Evolutionary conservation across 1,140 invertebrate genomes (phyloP), one percentile per base, ranked within the genome.

Genomic region (Leptinotarsa lineolata): DNA sequence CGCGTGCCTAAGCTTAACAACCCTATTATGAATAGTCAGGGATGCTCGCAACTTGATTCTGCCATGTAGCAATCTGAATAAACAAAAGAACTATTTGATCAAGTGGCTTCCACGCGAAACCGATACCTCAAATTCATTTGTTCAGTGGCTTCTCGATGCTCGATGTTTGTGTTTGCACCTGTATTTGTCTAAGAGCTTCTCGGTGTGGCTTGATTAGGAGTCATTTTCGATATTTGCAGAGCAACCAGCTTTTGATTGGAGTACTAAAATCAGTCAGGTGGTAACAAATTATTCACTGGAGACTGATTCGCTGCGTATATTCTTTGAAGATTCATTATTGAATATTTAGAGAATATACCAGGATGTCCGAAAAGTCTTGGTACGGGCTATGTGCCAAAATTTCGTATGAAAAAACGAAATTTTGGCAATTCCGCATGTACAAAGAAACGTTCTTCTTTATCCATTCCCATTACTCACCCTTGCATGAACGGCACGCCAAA

Each of bases 21-120:
- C 64, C 39, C 46, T 24, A 54, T 45, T 45, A 58, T 68, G 22
- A 58, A 30, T 48, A 22, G 46, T 61, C 59, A 24, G 44, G 58
- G 61, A 44, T 73, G 46, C 70, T 66, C 46, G 18, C 58, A 39
- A 22, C 44, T 39, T 30, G 60, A 48, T 64, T 67, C 70, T 39
- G 44, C 48, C 44, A 48, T 65, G 60, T 45, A 60, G 22, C 6
- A 54, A 64, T 70, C 74, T 76, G 72, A 76, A 70, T 60, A 76
- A 73, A 76, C 68, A 75, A 75, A 66, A 18, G 54, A 67, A 46
- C 69, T 76, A 68, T 73, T 76, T 76, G 74, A 60, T 70, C 72
- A 73, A 76, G 74, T 76, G 72, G 74, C 72, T 72, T 72, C 74
- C 65, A 24, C 59, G 67, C 15, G 60, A 48, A 46, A 72, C 15